Conservation (phyloP, 2,113 vertebrate species). For the Protobothrops mucrosquamatus region DNA sequence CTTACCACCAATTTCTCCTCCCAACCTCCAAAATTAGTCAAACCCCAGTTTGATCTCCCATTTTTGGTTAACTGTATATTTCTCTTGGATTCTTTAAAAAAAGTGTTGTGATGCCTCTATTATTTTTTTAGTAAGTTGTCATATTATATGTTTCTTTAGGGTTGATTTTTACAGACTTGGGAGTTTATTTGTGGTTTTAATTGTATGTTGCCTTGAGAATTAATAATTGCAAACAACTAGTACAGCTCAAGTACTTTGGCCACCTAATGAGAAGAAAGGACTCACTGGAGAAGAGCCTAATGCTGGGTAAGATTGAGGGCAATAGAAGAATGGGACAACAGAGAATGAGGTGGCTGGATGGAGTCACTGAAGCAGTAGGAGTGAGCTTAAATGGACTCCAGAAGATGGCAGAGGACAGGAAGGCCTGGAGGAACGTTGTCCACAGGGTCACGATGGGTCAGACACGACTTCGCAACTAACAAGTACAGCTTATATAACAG, state of each 20-base stretch:
- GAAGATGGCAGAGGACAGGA: too few relatives aligned
- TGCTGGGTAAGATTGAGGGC: too few relatives aligned
- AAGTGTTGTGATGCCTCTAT: neutral
- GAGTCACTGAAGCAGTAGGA: too few relatives aligned
- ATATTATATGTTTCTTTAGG: neutral
- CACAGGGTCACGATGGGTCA: too few relatives aligned
- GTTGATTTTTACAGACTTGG: neutral
- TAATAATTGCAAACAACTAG: neutral
- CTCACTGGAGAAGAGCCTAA: too few relatives aligned
- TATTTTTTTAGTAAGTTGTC: neutral
- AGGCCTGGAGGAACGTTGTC: too few relatives aligned
- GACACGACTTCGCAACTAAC: too few relatives aligned
- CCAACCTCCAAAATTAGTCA: neutral
- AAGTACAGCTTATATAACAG: neutral
- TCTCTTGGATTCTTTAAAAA: neutral
- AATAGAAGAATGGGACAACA: too few relatives aligned
- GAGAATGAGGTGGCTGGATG: too few relatives aligned
- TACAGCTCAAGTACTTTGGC: neutral
- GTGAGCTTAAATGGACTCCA: too few relatives aligned
- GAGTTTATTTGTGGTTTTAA: neutral
- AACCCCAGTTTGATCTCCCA: neutral
- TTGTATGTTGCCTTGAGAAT: neutral
- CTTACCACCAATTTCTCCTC: neutral
- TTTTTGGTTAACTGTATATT: neutral
- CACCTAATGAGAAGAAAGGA: too few relatives aligned